phyloP scores from a whole-genome alignment of 1,140 invertebrate species.

The Amphibalanus amphitrite region DNA sequence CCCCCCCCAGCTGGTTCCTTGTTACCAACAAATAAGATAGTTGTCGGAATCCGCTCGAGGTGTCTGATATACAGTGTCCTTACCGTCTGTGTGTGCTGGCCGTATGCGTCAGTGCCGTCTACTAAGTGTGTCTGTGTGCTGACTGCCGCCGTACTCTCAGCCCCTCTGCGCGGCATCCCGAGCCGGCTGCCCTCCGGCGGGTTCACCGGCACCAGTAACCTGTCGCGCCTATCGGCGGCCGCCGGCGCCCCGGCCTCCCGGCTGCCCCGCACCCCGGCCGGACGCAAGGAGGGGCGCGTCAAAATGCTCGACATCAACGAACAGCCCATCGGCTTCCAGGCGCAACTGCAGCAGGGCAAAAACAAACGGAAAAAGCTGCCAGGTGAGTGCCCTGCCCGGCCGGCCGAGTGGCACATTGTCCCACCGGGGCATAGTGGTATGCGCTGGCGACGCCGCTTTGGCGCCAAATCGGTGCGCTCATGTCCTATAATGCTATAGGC shows the following conservation, averaged over 20 bases:
- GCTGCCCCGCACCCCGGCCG: slow-evolving; percentile 27
- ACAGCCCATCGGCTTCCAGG: slow-evolving; percentile 48
- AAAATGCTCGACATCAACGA: slow-evolving; percentile 85
- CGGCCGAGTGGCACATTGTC: background rate
- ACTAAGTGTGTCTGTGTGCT: slow-evolving; percentile 7
- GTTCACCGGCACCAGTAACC: slow-evolving; percentile 24
- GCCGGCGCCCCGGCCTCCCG: slow-evolving; percentile 26
- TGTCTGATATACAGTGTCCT: too few relatives aligned
- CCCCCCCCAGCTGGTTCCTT: too few relatives aligned
- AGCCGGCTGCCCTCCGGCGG: slow-evolving; percentile 50
- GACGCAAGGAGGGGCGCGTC: slow-evolving; percentile 70
- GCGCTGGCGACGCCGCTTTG: too few relatives aligned
- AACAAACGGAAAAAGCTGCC: slow-evolving; percentile 8
- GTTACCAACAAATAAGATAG: too few relatives aligned
- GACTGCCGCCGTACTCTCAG: too few relatives aligned
- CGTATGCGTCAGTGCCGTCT: too few relatives aligned
- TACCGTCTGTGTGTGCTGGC: too few relatives aligned
- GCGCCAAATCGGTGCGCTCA: too few relatives aligned
- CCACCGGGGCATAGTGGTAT: too few relatives aligned
- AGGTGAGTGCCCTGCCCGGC: background rate
- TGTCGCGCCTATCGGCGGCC: slow-evolving; percentile 31
- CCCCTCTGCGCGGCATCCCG: slow-evolving; percentile 76
- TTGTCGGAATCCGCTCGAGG: too few relatives aligned
- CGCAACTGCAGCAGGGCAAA: slow-evolving; percentile 22
- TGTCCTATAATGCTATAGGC: too few relatives aligned